These are phyloP conservation scores for Notamacropus eugenii DNA, from an alignment of 2,797 vertebrate genomes.

Conservation along the genomic window DNA sequence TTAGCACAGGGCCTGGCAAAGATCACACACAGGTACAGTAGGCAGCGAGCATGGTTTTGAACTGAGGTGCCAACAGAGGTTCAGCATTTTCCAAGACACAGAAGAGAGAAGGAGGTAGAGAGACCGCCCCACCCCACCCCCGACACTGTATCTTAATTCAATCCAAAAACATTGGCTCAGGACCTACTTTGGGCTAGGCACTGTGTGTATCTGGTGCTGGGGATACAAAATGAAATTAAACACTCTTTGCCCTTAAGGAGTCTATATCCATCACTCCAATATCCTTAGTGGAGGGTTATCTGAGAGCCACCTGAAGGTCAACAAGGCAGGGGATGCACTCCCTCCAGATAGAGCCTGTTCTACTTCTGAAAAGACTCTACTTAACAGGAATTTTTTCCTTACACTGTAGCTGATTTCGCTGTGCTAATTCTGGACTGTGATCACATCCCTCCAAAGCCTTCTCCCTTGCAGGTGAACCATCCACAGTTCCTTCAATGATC, in stretches of 20 bases:
- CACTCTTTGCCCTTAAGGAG: not conserved
- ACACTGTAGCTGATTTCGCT: too few species aligned
- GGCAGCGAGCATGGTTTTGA: not conserved
- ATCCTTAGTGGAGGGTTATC: too few species aligned
- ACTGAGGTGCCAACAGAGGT: not conserved
- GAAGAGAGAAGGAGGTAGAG: too few species aligned
- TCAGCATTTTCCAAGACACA: not conserved
- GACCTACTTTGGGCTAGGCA: too few species aligned
- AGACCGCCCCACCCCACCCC: too few species aligned
- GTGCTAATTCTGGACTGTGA: too few species aligned
- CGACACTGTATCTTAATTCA: not conserved
- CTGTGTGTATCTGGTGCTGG: not conserved
- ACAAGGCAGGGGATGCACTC: not conserved
- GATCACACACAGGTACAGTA: not conserved
- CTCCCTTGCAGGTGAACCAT: not conserved
- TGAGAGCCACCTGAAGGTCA: not conserved
- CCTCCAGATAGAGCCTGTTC: not conserved
- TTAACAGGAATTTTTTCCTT: too few species aligned
- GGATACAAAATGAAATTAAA: not conserved
- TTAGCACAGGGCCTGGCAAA: not conserved
- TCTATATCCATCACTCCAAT: not conserved
- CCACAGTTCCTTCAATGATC: too few species aligned
- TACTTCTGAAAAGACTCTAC: not conserved
- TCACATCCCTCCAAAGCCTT: not conserved
- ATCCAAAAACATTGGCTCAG: not conserved